Percentiles rank a stretch among this genome's conserved stretches.
Evolutionary conservation across 2,888 invertebrate genomes (phyloP).

Genomic region (Empis stercorea): DNA sequence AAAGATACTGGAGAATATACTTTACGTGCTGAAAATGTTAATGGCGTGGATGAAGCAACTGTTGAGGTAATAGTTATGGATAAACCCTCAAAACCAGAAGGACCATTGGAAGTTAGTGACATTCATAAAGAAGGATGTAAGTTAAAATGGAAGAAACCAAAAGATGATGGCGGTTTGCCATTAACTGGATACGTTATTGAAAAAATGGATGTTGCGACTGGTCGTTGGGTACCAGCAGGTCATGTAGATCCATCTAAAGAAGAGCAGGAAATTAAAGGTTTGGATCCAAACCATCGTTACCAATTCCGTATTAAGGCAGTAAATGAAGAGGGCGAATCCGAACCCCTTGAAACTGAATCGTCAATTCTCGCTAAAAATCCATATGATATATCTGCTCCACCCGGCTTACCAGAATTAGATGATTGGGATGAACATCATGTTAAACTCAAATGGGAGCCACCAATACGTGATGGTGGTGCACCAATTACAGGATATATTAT

Average conservation of each 20-base stretch:
- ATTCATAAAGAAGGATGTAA: constrained; percentile 90
- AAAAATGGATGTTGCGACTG: constrained; percentile 82
- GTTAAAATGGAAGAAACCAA: constrained; percentile 87
- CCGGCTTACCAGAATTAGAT: constrained; percentile 79
- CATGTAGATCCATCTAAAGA: constrained; percentile 69
- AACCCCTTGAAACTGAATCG: constrained; percentile 81
- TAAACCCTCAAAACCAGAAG: constrained; percentile 47
- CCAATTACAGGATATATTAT: constrained; percentile 88
- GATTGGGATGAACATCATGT: constrained; percentile 88
- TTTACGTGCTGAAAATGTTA: constrained; percentile 82
- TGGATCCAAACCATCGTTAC: constrained; percentile 92
- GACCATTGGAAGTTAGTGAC: constrained; percentile 81
- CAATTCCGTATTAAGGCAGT: constrained; percentile 95
- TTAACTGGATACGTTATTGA: constrained; percentile 85
- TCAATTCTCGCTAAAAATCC: constrained; percentile 94
- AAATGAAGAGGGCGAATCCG: constrained; percentile 94
- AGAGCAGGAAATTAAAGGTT: constrained; percentile 67
- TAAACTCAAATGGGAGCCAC: constrained; percentile 82
- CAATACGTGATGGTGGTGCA: constrained; percentile 80
- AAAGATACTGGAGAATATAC: constrained; percentile 83
- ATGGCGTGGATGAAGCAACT: constrained; percentile 86
- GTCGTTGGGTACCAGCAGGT: constrained; percentile 79
- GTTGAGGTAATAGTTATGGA: constrained; percentile 81
- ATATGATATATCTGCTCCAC: constrained; percentile 76
- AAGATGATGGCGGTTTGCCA: constrained; percentile 90